A percentile compares a stretch with the other conserved stretches of the same genome.
Conservation (phyloP, 2,888 invertebrate genomes). For the Nemoura dubitans region DNA sequence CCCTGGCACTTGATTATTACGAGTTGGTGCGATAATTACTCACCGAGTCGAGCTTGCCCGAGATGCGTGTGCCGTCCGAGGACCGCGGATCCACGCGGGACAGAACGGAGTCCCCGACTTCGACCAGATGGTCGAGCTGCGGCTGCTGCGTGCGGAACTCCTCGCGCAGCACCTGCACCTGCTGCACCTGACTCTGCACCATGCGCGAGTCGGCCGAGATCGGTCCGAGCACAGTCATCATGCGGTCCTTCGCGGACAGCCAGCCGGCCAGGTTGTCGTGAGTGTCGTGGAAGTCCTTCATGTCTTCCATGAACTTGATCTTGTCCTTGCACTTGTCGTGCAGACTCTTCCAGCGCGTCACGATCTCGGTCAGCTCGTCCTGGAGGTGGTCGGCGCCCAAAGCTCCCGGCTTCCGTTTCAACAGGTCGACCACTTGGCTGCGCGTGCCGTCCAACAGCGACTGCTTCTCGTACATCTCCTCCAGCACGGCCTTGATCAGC, state of each 20-base stretch:
- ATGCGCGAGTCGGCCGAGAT: constrained; percentile 95
- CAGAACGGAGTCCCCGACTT: constrained; percentile 80
- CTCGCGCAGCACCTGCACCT: constrained; percentile 85
- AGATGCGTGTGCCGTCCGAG: constrained; percentile 72
- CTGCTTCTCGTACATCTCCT: constrained; percentile 94
- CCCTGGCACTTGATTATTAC: too few relatives aligned
- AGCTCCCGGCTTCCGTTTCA: constrained; percentile 85
- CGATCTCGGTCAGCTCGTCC: constrained; percentile 83
- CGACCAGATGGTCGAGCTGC: constrained; percentile 84
- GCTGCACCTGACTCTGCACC: constrained; percentile 95
- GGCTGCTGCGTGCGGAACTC: constrained; percentile 95
- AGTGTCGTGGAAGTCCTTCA: constrained; percentile 92
- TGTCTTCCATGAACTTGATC: constrained; percentile 81
- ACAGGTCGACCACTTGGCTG: constrained; percentile 86
- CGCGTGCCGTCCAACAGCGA: constrained; percentile 88
- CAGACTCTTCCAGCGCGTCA: constrained; percentile 85
- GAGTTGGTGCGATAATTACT: too few relatives aligned
- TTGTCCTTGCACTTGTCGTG: constrained; percentile 82
- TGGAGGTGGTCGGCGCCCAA: constrained; percentile 85
- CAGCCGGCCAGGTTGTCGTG: constrained; percentile 85
- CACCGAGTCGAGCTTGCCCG: constrained; percentile 73
- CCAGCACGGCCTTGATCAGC: constrained; percentile 79
- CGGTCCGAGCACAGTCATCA: constrained; percentile 94
- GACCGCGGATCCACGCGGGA: constrained; percentile 65
- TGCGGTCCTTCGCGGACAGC: constrained; percentile 92